These are phyloP conservation scores for Pitangus sulphuratus DNA, from an alignment of 2,797 vertebrate genomes.

Conservation along the genomic window DNA sequence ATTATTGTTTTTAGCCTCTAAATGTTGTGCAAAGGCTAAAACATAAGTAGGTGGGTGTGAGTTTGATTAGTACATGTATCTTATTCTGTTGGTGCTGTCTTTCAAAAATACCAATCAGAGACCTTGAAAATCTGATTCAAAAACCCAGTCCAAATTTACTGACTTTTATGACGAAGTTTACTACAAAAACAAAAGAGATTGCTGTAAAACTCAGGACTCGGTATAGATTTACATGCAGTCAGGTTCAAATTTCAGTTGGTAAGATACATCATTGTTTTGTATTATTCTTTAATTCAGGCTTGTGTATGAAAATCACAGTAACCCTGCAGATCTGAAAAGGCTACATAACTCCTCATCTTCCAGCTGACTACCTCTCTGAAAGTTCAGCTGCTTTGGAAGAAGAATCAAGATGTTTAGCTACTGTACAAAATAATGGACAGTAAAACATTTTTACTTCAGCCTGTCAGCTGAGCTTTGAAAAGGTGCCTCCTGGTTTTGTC, in stretches of 20 bases:
- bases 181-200: not conserved
- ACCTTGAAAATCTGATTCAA: not conserved
- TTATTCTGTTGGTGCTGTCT: not conserved
- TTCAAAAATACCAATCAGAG: not conserved
- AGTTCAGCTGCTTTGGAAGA: not conserved
- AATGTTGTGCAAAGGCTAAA: constrained; percentile 25
- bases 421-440: too few species aligned
- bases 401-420: not conserved
- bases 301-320: not conserved
- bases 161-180: not conserved
- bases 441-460: not conserved
- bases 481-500: not conserved
- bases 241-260: not conserved
- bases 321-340: not conserved
- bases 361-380: not conserved
- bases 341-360: not conserved
- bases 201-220: not conserved
- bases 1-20: constrained; percentile 52
- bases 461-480: not conserved
- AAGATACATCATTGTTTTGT: not conserved
- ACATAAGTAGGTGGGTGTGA: not conserved
- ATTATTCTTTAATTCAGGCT: not conserved
- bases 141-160: not conserved
- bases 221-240: not conserved
- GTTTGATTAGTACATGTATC: not conserved